Evolutionary conservation across 1,140 invertebrate genomes (phyloP), one percentile per base, ranked within the genome.

Genomic region (Danaus plexippus): DNA sequence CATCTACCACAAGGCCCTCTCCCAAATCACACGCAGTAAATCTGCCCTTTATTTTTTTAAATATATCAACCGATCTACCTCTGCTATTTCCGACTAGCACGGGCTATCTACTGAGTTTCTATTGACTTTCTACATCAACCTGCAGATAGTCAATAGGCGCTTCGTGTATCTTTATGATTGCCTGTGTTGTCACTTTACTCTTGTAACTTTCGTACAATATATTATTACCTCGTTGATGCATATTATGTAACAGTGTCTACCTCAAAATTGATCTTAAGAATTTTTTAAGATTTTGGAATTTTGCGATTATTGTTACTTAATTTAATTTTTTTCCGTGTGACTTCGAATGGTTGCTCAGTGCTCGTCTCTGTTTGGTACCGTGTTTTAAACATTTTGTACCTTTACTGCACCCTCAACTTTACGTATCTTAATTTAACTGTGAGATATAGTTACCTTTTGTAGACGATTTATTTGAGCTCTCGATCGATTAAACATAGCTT

Each of bases 1-100:
- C 92, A 90, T 74, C 91, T 92, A 64, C 90, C 89, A 75, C 87
- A 84, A 67, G 83, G 66, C 67, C 82, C 82, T 55, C 69, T 89
- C 69, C 81, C 88, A 71, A 90, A 90, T 75, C 89, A 90, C 73
- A 88, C 89, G 76, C 89, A 89, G 88, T 90, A 89, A 88, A 66
- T 32, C 60, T 51, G 50, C 53, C 57, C 61, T 56, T 64, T 57
- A 54, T 61, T 49, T 61, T 65, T 67, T 47, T 51, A 42, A 61
- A 59, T 64, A 57, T 74, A 69, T 75, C 66, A 81, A 80, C 78
- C 75, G 57, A 78, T 73, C 81, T 85, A 82, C 79, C 79, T 85
- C 79, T 75, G 69, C 61, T 73, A 64, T 67, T 68, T 75, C 65
- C 62, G 66, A 66, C 66, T 65, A 67, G 58, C 69, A 59, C 61